Percentiles rank a stretch among this genome's conserved stretches.
These are phyloP conservation scores for Eidolon helvum DNA, from an alignment of 2,113 vertebrate genomes.

Conservation along the genomic window DNA sequence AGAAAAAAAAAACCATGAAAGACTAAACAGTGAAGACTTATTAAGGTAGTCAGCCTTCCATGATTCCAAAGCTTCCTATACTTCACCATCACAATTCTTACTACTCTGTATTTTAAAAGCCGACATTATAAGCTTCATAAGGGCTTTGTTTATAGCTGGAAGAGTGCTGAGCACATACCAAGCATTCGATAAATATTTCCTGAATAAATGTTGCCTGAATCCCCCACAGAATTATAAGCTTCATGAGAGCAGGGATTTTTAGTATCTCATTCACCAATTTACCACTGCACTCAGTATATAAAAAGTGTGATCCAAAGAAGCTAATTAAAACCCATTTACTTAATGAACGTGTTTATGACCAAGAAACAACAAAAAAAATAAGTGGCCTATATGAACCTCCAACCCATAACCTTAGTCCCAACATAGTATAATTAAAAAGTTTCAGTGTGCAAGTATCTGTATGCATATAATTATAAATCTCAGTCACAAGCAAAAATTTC, in stretches of 20 bases:
- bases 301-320: not conserved
- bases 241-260: constrained; percentile 28
- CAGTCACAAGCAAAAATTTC: not conserved
- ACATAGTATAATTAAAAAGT: not conserved
- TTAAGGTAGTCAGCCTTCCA: not conserved
- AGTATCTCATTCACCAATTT: constrained; percentile 24
- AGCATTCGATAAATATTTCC: constrained; percentile 68
- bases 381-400: not conserved
- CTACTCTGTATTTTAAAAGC: constrained; percentile 39
- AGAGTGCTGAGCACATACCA: constrained; percentile 58
- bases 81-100: constrained; percentile 23
- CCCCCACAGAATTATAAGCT: constrained; percentile 51
- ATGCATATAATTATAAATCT: not conserved
- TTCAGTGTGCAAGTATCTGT: not conserved
- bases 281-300: not conserved
- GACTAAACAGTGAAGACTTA: not conserved
- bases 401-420: not conserved
- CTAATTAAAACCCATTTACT: constrained; percentile 24
- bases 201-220: constrained; percentile 57
- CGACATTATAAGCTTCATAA: constrained; percentile 46
- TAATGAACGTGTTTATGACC: not conserved
- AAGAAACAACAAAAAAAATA: not conserved
- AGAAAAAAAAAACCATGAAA: not conserved
- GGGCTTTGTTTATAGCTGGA: constrained; percentile 62
- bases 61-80: constrained; percentile 34